Conservation (phyloP, 2,113 vertebrate species). For the Oncorhynchus masou region DNA sequence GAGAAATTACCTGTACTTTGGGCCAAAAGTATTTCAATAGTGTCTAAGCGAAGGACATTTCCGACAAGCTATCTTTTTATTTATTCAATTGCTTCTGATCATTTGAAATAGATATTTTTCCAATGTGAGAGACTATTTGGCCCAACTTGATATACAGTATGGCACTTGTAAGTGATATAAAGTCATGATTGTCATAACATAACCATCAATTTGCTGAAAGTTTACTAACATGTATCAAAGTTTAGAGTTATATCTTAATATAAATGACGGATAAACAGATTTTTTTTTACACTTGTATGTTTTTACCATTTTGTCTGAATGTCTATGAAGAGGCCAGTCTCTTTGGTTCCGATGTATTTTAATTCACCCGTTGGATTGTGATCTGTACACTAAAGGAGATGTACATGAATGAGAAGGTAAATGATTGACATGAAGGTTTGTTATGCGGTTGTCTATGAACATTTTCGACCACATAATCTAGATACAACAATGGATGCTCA, state of each 20-base stretch:
- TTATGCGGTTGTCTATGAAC: not conserved
- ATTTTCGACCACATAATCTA: not conserved
- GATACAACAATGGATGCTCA: not conserved
- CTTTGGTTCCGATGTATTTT: not conserved
- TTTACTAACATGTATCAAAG: conserved; percentile 1
- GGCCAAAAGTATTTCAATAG: not conserved
- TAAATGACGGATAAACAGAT: not conserved
- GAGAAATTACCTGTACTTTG: not conserved
- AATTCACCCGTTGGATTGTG: not conserved
- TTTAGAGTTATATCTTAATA: not conserved
- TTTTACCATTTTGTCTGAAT: not conserved
- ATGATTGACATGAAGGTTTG: not conserved
- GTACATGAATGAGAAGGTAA: not conserved
- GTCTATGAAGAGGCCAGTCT: not conserved
- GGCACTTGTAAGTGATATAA: not conserved
- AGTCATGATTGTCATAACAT: not conserved
- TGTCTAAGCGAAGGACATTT: not conserved
- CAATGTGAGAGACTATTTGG: not conserved
- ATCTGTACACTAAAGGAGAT: not conserved
- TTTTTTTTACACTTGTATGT: not conserved
- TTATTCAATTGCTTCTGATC: not conserved
- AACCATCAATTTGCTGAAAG: not conserved
- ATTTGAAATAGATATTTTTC: conserved; percentile 3
- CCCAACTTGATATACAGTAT: not conserved
- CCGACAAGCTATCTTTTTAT: not conserved